Conservation (phyloP, 2,113 vertebrate species). For the Sylvilagus bachmani region DNA sequence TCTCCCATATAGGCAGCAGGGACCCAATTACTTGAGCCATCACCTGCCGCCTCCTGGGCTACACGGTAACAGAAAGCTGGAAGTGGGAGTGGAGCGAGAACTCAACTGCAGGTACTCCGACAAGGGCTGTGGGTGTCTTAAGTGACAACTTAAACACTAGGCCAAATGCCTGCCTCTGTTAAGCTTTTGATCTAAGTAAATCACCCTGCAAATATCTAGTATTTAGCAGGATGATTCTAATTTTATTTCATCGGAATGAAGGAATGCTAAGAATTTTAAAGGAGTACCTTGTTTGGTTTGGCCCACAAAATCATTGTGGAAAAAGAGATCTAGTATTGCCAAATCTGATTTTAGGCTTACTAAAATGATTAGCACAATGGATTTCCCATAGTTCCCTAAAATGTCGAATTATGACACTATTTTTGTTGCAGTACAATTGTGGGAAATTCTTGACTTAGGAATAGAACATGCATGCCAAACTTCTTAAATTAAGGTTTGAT, state of each 20-base stretch:
- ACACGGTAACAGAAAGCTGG: no score
- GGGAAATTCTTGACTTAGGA: neutral
- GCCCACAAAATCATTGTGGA: neutral
- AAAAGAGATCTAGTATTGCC: neutral
- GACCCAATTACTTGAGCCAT: no score
- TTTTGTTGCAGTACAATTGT: neutral
- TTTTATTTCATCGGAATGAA: slow-evolving; percentile 47
- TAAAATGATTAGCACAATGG: neutral
- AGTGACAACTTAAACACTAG: no score
- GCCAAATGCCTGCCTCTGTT: neutral
- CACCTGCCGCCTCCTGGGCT: no score
- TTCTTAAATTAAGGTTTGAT: neutral
- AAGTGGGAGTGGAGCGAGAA: no score
- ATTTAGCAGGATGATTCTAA: neutral
- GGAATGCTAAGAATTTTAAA: slow-evolving; percentile 43
- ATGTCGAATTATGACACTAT: neutral
- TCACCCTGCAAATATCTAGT: slow-evolving; percentile 30
- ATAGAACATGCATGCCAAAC: neutral
- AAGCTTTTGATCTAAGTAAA: slow-evolving; percentile 52
- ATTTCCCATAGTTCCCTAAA: neutral
- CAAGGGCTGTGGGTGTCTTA: no score
- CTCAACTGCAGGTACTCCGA: no score
- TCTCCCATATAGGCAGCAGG: no score
- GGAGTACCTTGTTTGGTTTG: slow-evolving; percentile 1
- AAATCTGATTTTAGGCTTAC: slow-evolving; percentile 9